Conservation (phyloP, 2,888 invertebrate genomes). For the Sussaba pulchella region DNA sequence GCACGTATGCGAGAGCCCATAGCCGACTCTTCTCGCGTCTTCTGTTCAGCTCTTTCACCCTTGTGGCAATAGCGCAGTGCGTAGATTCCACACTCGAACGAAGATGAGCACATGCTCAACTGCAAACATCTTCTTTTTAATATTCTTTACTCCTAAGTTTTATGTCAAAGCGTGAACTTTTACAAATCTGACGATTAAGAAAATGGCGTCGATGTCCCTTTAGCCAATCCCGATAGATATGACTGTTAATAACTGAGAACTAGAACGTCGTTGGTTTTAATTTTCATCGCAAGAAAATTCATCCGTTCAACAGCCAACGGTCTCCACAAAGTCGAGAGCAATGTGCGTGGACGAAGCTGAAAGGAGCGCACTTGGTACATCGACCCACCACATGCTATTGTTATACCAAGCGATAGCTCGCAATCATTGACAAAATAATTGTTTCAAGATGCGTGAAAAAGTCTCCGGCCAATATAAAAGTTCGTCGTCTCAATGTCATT, state of each 20-base stretch:
- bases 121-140: not conserved
- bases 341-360: no score
- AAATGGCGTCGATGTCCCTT: not conserved
- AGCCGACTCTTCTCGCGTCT: constrained; percentile 13
- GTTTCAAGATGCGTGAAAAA: not conserved
- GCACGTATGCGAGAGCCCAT: constrained; percentile 40
- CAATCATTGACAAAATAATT: not conserved
- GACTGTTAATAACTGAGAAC: no score
- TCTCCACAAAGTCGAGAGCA: no score
- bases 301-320: no score
- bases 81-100: not conserved
- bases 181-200: not conserved
- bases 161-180: not conserved
- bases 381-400: no score
- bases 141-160: not conserved
- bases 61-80: not conserved
- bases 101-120: not conserved
- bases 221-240: not conserved
- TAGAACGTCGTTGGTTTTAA: no score
- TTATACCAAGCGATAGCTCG: no score
- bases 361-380: no score
- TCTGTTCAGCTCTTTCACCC: constrained; percentile 6
- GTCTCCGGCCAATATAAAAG: not conserved
- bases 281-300: no score
- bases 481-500: not conserved